A percentile compares a stretch with the other conserved stretches of the same genome.
Evolutionary conservation across 2,797 vertebrate genomes (phyloP).

Genomic region (Enteromius anoplus): DNA sequence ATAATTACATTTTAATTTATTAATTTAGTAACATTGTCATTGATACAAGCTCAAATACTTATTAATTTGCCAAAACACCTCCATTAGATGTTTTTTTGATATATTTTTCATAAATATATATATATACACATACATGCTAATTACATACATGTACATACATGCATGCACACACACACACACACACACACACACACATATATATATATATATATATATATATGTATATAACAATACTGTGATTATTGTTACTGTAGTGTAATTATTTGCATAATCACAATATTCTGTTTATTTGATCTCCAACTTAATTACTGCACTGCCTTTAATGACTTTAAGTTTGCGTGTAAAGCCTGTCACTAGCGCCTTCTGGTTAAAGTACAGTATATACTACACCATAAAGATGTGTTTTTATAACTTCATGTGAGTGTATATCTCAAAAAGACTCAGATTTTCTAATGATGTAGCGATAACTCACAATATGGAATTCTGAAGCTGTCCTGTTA

Average conservation of each 20-base stretch:
- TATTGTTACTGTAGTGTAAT: not conserved
- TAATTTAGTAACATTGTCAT: not conserved
- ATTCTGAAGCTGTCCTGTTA: not conserved
- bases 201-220: too few species aligned
- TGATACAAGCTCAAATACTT: not conserved
- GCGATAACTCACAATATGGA: not conserved
- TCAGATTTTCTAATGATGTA: not conserved
- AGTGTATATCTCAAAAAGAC: not conserved
- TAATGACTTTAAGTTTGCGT: not conserved
- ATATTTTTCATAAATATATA: too few species aligned
- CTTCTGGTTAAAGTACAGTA: not conserved
- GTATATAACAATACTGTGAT: not conserved
- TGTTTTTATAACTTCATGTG: not conserved
- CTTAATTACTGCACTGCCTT: not conserved
- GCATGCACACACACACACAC: too few species aligned
- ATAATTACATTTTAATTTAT: not conserved
- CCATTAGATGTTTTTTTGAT: not conserved
- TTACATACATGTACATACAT: too few species aligned
- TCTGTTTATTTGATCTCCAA: not conserved
- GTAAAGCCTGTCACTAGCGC: not conserved
- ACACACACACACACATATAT: too few species aligned
- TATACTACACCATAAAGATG: constrained; percentile 6
- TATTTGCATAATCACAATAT: not conserved
- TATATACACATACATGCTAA: too few species aligned
- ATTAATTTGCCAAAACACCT: not conserved